Percentiles rank a stretch among this genome's conserved stretches.
phyloP scores from a whole-genome alignment of 2,113 vertebrate species.

The Corvus moneduloides region DNA sequence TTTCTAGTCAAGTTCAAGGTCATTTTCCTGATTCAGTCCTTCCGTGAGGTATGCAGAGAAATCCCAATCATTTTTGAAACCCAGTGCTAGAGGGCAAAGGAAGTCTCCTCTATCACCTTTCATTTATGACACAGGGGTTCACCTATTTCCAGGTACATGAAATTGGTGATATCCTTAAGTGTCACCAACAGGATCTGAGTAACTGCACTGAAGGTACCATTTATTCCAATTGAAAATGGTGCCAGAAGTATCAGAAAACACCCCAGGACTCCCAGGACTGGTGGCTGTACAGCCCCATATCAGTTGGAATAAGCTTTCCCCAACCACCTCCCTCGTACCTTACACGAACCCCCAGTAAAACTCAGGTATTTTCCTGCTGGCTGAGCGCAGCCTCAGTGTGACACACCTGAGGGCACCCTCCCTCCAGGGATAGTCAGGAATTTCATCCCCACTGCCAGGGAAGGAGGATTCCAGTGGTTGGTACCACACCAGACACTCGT shows the following conservation, averaged over 20 bases:
- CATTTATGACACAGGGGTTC: neutral
- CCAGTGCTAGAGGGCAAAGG: neutral
- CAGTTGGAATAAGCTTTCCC: neutral
- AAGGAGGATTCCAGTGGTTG: no score
- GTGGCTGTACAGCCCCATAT: accelerated
- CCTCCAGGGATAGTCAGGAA: neutral
- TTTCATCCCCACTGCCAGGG: accelerated
- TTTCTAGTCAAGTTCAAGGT: neutral
- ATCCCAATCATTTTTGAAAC: neutral
- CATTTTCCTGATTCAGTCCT: neutral
- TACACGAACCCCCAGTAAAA: neutral
- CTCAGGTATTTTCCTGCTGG: neutral
- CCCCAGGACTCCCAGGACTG: no score
- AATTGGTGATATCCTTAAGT: neutral
- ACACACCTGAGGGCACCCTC: no score
- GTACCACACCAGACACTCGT: accelerated
- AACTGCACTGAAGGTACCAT: neutral
- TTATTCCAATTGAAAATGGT: neutral
- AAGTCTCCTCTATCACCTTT: neutral
- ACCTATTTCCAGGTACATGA: neutral
- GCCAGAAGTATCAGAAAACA: neutral
- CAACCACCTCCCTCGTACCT: accelerated
- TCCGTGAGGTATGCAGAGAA: neutral
- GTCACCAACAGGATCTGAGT: neutral
- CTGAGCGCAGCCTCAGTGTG: neutral